Percentiles rank a stretch among this genome's conserved stretches.
phyloP scores from a whole-genome alignment of 37 sponge, comb jelly and placozoan species.

The Mnemiopsis leidyi region DNA sequence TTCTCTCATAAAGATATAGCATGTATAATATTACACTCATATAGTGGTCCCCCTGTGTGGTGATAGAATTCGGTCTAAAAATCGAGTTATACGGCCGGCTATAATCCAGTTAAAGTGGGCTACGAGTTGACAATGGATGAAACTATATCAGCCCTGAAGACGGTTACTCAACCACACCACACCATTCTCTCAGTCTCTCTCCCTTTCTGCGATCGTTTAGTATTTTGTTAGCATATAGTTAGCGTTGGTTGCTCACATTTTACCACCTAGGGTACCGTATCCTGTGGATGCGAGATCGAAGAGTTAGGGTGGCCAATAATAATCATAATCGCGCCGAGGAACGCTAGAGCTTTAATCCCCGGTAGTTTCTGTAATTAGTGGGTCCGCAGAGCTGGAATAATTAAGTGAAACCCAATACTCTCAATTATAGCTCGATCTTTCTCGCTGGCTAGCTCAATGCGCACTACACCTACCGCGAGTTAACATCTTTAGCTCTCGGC shows the following conservation, averaged over 20 bases:
- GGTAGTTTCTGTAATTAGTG: background rate
- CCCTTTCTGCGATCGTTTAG: background rate
- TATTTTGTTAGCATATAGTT: too few relatives aligned
- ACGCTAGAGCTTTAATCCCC: background rate
- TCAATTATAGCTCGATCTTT: conserved; percentile 40
- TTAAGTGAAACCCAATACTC: conserved; percentile 62
- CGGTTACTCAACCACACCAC: background rate
- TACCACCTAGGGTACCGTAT: too few relatives aligned
- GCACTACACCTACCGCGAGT: background rate
- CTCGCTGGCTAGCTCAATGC: background rate
- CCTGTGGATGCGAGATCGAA: too few relatives aligned
- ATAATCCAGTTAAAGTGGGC: background rate
- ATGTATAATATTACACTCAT: background rate
- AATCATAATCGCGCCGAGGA: background rate
- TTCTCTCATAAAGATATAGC: too few relatives aligned
- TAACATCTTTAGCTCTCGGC: background rate
- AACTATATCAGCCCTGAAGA: background rate
- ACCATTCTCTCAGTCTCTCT: background rate
- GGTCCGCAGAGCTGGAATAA: background rate
- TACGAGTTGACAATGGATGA: background rate
- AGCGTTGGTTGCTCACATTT: too few relatives aligned
- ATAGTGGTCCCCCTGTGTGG: background rate
- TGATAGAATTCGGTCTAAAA: background rate
- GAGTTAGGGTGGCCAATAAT: too few relatives aligned
- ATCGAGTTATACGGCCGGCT: background rate